phyloP scores from a whole-genome alignment of 2,113 vertebrate species.

The Daubentonia madagascariensis region DNA sequence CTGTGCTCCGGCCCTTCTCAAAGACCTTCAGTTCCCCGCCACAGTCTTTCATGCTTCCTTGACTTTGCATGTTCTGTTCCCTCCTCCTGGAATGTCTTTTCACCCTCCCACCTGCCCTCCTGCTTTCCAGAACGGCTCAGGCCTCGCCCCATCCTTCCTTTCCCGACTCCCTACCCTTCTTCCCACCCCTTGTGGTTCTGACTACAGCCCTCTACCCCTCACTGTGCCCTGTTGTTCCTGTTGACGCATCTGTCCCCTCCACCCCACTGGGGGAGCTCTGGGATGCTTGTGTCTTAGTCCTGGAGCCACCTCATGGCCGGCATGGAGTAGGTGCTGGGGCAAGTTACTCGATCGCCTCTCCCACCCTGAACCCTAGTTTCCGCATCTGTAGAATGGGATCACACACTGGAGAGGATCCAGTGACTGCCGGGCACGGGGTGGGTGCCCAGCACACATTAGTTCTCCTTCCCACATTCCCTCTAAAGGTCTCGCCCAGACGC shows the following conservation, averaged over 20 bases:
- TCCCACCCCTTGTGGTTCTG: not conserved
- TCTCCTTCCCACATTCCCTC: not conserved
- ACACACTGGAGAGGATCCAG: not conserved
- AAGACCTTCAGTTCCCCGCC: fast-evolving
- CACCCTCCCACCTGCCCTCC: no score
- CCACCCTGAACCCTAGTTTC: not conserved
- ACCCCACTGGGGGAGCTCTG: not conserved
- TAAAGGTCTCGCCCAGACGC: not conserved
- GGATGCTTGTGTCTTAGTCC: not conserved
- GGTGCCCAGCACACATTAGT: fast-evolving
- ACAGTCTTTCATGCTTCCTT: fast-evolving
- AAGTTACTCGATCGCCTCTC: not conserved
- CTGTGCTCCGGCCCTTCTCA: not conserved
- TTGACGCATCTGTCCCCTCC: not conserved
- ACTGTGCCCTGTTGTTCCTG: not conserved
- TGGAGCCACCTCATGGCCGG: not conserved
- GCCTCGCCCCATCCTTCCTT: not conserved
- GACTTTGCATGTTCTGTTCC: not conserved
- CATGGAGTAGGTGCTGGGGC: not conserved
- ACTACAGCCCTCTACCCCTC: fast-evolving
- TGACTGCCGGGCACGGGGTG: fast-evolving
- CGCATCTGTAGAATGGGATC: not conserved
- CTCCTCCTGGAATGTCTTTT: not conserved
- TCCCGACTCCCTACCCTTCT: not conserved
- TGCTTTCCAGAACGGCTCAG: not conserved